Base-by-base conservation (phyloP, 2,797 vertebrate species). In the Phrynocephalus guinanensis region DNA sequence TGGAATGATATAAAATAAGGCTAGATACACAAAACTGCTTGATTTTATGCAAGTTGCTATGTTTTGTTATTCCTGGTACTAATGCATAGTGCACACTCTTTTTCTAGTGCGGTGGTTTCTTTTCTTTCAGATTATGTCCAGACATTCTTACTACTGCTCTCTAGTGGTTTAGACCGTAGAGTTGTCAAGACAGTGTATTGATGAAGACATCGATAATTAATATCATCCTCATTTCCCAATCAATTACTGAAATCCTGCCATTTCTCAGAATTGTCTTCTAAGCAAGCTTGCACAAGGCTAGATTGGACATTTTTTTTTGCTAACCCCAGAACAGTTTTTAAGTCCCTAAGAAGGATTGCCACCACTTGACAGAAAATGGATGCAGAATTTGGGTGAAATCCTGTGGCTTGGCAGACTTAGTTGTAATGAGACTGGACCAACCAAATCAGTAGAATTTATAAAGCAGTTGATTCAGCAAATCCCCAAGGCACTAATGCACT, bases 131-230 rank as follows among this genome's bases (percentile, higher is more conserved):
- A 48, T 9, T n/a, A 67, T 13, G 9, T 28, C 38, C 72, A 84
- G 28, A 67, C 38, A 9, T 76, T 48, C 56, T 60, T 28, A 11
- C 71, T 88, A 76, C 86, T 92, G 91, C 93, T 90, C 89, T 87
- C 92, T 90, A 20, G 89, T 6, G 92, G 88, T 33, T 2, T 38
- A 52, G 52, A 52, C 52, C 1, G 52, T 52, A 52, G 52, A 52
- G 52, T 52, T 52, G 52, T 52, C 52, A 52, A 52, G 5, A 52
- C 52, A 52, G 52, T 52, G 52, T 52, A 52, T 52, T 52, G 3
- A 52, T 52, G 52, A 2, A 52, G 8, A 52, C 11, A 11, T 52
- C 7, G 52, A 52, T 52, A 52, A 52, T 52, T 52, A 52, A 8
- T 52, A 52, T 52, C 52, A 52, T 52, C 11, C 8, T 52, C 52